Conservation (phyloP, 2,797 vertebrate genomes). For the Chaunax sp. region DNA sequence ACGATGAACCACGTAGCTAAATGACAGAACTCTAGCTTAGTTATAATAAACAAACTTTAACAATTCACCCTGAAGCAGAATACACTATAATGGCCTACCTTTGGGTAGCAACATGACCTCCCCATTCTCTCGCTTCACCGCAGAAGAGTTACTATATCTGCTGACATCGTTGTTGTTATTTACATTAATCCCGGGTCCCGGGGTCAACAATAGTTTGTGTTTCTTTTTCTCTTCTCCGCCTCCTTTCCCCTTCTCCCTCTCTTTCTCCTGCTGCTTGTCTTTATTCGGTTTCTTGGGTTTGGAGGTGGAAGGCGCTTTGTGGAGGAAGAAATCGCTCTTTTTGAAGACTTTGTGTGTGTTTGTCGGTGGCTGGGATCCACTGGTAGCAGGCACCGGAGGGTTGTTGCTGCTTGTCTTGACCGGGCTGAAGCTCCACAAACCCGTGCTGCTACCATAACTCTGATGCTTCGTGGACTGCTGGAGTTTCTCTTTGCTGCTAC, state of each 20-base stretch:
- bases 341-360: constrained; percentile 85
- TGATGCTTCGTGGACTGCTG: constrained; percentile 78
- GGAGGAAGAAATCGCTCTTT: constrained; percentile 85
- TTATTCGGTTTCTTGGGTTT: constrained; percentile 87
- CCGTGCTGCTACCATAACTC: constrained; percentile 76
- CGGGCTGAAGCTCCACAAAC: constrained; percentile 85
- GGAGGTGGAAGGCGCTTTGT: constrained; percentile 71
- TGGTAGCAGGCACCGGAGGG: constrained; percentile 45
- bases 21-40: background rate
- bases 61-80: background rate
- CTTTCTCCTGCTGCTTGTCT: constrained; percentile 83
- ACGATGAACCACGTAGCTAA: constrained; percentile 24
- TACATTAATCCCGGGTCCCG: constrained; percentile 48
- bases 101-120: constrained; percentile 84
- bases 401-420: constrained; percentile 66
- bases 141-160: constrained; percentile 66
- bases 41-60: constrained; percentile 53
- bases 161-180: constrained; percentile 56
- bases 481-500: constrained; percentile 78
- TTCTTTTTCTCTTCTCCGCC: constrained; percentile 83
- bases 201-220: constrained; percentile 79
- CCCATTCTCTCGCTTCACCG: constrained; percentile 88
- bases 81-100: constrained; percentile 79
- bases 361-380: constrained; percentile 64
- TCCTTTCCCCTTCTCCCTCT: constrained; percentile 67